Base-by-base conservation (phyloP, 2,797 vertebrate genomes). In the Huso huso region DNA sequence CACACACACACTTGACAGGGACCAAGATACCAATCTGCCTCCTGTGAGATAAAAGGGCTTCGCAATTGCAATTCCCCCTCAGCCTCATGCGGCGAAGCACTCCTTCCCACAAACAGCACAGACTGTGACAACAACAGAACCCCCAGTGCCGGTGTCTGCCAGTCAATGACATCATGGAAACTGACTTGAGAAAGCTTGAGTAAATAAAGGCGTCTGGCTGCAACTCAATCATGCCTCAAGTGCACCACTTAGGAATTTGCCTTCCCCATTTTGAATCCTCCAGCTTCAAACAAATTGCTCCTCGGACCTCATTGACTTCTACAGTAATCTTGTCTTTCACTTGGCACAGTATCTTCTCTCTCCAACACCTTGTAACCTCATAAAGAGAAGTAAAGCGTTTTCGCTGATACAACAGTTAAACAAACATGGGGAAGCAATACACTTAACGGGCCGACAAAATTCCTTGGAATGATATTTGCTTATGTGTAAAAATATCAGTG, bases 201-300 rank as follows among this genome's bases (percentile, higher is more conserved):
- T 79, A 79, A 70, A 74, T 77, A 80, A 82, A 81, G 81, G 77
- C 67, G 73, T 73, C 73, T 82, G 77, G 84, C 84, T 71, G 53
- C 3, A 55, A 79, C 81, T 83, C 81, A 83, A 80, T 50, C 10
- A 10, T 7, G 13, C 12, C 10, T 10, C n/a, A 13, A 11, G 15
- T 10, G 48, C 9, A 10, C n/a, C 51, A 64, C 8, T 58, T 6
- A 58, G 55, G 10, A 13, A 58, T 10, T 13, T 37, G 15, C 11
- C 7, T 58, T 58, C 55, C 55, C 11, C 8, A 9, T 58, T 58
- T 8, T 58, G 9, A 11, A 13, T 58, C 55, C 55, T 13, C 23
- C 23, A 37, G 23, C 2, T 37, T 37, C 23, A 37, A 37, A 37
- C 23, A 37, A 37, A 37, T 37, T 37, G 23, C 23, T 37, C 23